Evolutionary conservation across 2,113 vertebrate species (phyloP), one percentile per base, ranked within the genome.

Genomic region (Ceuthmochares aereus): DNA sequence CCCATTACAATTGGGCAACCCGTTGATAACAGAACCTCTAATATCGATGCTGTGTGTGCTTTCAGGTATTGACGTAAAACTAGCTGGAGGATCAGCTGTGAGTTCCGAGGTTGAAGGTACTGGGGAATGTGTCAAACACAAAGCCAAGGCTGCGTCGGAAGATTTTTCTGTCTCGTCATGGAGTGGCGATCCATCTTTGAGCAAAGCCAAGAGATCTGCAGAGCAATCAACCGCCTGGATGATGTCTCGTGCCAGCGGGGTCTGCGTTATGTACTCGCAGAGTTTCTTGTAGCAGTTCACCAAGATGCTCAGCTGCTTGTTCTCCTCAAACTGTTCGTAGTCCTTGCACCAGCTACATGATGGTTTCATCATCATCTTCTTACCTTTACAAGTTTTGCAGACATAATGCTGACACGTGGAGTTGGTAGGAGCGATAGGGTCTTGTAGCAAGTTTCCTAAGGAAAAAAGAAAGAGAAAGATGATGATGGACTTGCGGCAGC

Each of bases 341-440:
- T 99, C 99, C 96, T 99, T 99, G 97, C 99, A 99, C 98, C 99
- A 99, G 97, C 98, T 98, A 97, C 99, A 99, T 2, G 99, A 98
- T 4, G 98, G 98, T 95, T 99, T 99, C 98, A 99, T 98, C 98
- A 98, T 98, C 99, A 99, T 99, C 98, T 99, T 99, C 97, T 99
- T 98, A 93, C 99, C 99, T 98, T 99, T 99, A 93, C 99, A 99
- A 73, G 96, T 97, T 97, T 98, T 98, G 98, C 99, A 99, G 91
- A 99, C 99, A 96, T 98, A 99, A 97, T 99, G 99, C 97, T 99
- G 99, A 96, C 99, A 99, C 54, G 99, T 99, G 78, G 99, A 98
- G 93, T 99, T 98, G 95, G 98, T 98, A 17, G 99, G 99, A 97
- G 99, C 99, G 76, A 99, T 98, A 30, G 99, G 99, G 96, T 99